Evolutionary conservation across 2,888 invertebrate genomes (phyloP).

Genomic region (Hedya salicella): DNA sequence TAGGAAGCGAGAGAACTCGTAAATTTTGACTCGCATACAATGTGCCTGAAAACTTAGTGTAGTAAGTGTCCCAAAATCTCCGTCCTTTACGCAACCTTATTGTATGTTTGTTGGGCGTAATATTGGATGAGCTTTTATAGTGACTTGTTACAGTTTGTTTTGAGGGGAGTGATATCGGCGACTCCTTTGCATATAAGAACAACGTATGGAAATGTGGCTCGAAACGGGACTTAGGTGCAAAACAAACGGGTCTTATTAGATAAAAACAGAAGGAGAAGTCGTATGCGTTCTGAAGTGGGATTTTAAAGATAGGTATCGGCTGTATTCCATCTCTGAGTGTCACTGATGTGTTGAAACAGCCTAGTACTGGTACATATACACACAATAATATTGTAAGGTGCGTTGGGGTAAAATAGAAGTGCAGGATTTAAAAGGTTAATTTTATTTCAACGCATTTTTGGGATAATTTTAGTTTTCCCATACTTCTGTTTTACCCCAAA

Average conservation of each 20-base stretch:
- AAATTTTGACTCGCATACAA: conserved; percentile 27
- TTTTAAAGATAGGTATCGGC: no score
- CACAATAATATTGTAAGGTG: no score
- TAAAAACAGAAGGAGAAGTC: no score
- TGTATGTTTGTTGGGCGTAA: not conserved
- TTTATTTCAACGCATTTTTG: no score
- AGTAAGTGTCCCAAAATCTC: not conserved
- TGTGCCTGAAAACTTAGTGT: not conserved
- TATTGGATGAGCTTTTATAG: not conserved
- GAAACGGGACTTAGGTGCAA: not conserved
- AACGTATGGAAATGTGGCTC: not conserved
- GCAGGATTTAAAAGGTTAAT: no score
- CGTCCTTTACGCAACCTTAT: not conserved
- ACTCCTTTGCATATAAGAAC: not conserved
- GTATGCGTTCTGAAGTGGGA: no score
- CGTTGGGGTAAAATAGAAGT: no score
- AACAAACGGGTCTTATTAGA: not conserved
- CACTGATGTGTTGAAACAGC: no score
- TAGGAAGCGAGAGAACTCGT: conserved; percentile 33
- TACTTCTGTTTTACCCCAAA: no score
- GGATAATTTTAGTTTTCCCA: no score
- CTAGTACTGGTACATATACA: no score
- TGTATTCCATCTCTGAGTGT: no score
- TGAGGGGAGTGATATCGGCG: conserved; percentile 1
- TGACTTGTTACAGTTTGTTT: not conserved